These are phyloP conservation scores for Cenopis cana DNA, from an alignment of 2,888 invertebrate genomes.

Conservation along the genomic window DNA sequence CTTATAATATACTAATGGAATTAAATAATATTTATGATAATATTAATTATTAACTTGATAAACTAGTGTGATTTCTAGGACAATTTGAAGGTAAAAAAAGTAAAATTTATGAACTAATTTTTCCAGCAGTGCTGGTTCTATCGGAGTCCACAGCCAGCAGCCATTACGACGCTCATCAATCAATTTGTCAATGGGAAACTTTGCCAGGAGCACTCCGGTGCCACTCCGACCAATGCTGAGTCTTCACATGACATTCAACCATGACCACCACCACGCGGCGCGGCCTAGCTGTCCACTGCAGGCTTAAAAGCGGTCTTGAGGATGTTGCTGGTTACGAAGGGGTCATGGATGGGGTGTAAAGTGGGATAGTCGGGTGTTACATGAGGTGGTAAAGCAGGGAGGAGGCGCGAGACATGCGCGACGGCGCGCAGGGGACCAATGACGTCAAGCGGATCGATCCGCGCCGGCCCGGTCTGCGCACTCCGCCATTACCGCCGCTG, in stretches of 20 bases:
- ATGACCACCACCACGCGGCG: not conserved
- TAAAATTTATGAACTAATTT: not conserved
- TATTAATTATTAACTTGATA: too few relatives aligned
- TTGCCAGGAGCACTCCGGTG: slow-evolving; percentile 54
- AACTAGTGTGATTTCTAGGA: too few relatives aligned
- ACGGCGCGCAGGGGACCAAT: slow-evolving; percentile 56
- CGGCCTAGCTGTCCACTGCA: slow-evolving; percentile 39
- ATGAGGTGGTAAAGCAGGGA: slow-evolving; percentile 26
- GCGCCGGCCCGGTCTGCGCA: slow-evolving; percentile 49
- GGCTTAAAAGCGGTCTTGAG: slow-evolving; percentile 12
- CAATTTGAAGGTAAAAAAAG: not conserved
- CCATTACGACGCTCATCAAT: slow-evolving; percentile 62
- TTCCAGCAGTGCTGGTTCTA: not conserved
- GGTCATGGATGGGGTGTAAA: slow-evolving; percentile 52
- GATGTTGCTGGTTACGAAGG: slow-evolving; percentile 7
- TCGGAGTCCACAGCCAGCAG: slow-evolving; percentile 29
- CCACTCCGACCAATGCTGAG: slow-evolving; percentile 49
- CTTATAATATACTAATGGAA: too few relatives aligned
- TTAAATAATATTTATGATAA: too few relatives aligned
- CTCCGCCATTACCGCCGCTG: slow-evolving; percentile 53
- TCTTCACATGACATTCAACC: slow-evolving; percentile 36
- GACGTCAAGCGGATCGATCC: slow-evolving; percentile 80
- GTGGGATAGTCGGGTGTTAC: not conserved
- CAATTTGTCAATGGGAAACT: slow-evolving; percentile 74
- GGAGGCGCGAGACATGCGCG: slow-evolving; percentile 54